Base-by-base conservation (phyloP, 2,888 invertebrate genomes). In the Meiosimyza platycephala region DNA sequence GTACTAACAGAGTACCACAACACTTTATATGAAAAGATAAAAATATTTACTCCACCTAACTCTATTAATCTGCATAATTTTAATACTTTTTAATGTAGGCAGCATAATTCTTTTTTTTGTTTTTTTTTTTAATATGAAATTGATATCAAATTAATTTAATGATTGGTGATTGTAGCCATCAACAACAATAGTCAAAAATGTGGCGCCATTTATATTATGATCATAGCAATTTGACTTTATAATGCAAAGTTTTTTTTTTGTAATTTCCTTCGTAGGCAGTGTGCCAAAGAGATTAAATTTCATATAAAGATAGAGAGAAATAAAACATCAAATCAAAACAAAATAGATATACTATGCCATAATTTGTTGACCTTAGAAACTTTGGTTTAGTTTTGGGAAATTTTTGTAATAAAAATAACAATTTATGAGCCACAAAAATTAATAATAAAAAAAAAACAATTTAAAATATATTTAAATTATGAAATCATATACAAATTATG, bases 361-460 rank as follows among this genome's bases (percentile, higher is more conserved):
- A 55, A 55, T 55, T 16, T 54, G 55, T 55, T 55, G 55, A n/a
- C 55, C 55, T 18, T 55, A 22, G n/a, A 55, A 55, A 55, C 18
- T 15, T 55, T n/a, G 55, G n/a, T 18, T 55, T 55, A 18, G 54
- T 16, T 55, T 55, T 55, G 55, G 55, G 55, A 55, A 55, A 55
- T 55, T 55, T 55, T 55, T 18, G 18, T 55, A 16, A 55, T 55
- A 55, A 55, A 55, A 55, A 16, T 22, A 18, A 18, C 55, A 55
- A 55, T 55, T 55, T 55, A 55, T 22, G 55, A n/a, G 16, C 55
- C 4, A 22, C 22, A 55, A 22, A 55, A 55, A 55, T 54, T n/a
- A 22, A n/a, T 55, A 55, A 55, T 55, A 55, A 16, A 11, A 54
- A 55, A 18, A 55, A 16, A 55, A n/a, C 9, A 54, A 12, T 55